Percentiles rank a stretch among this genome's conserved stretches.
Conservation (phyloP, 2,113 vertebrate species). For the Phalacrocorax pelagicus region DNA sequence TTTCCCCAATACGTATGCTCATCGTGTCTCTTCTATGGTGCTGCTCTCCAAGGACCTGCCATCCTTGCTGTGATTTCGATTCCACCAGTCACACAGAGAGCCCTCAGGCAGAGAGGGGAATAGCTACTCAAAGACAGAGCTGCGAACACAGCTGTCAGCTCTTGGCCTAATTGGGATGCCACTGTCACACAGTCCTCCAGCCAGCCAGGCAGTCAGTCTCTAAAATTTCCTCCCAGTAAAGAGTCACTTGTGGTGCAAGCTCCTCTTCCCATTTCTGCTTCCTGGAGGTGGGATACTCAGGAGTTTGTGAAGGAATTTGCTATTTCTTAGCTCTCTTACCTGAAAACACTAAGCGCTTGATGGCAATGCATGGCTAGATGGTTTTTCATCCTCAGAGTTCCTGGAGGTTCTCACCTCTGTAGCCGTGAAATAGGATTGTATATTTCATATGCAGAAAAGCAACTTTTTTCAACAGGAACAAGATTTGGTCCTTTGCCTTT, state of each 20-base stretch:
- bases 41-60: background rate
- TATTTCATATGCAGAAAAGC: background rate
- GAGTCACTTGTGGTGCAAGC: background rate
- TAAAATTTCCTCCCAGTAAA: background rate
- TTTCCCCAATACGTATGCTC: background rate
- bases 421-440: background rate
- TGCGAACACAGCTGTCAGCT: background rate
- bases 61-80: background rate
- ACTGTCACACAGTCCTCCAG: background rate
- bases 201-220: background rate
- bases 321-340: background rate
- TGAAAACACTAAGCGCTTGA: background rate
- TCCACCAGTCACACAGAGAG: background rate
- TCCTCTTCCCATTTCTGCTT: background rate
- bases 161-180: background rate
- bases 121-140: background rate
- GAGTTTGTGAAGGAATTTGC: background rate
- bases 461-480: background rate
- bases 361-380: background rate
- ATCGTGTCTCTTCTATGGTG: background rate
- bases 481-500: background rate
- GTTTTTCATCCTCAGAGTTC: background rate
- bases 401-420: background rate
- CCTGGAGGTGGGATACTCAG: background rate
- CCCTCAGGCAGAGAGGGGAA: background rate